These are phyloP conservation scores for Drosophila dives DNA, from an alignment of 2,888 invertebrate genomes.

Conservation along the genomic window DNA sequence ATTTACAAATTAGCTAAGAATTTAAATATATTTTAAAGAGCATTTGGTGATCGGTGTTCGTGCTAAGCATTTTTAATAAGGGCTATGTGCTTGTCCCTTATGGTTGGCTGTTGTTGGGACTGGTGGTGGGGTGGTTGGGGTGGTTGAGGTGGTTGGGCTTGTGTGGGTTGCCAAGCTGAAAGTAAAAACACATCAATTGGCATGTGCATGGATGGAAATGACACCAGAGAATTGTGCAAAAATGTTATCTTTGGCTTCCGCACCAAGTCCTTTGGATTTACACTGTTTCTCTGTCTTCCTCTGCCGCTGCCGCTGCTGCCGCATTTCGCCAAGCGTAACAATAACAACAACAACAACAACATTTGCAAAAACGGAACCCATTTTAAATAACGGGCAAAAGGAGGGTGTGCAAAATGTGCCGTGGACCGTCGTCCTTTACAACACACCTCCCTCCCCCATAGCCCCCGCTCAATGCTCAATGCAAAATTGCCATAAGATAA, in stretches of 20 bases:
- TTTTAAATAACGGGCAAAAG: constrained; percentile 72
- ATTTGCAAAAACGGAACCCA: constrained; percentile 65
- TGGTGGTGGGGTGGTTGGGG: constrained; percentile 6
- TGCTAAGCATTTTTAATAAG: constrained; percentile 12
- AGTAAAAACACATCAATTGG: constrained; percentile 83
- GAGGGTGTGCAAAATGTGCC: constrained; percentile 77
- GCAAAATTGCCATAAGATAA: constrained; percentile 78
- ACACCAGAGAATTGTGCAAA: constrained; percentile 82
- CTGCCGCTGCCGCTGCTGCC: constrained; percentile 9
- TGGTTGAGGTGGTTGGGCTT: constrained; percentile 8
- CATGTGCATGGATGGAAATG: constrained; percentile 83
- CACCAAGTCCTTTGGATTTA: constrained; percentile 80
- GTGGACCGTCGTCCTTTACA: constrained; percentile 51
- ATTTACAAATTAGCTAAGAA: neutral
- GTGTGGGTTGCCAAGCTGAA: constrained; percentile 60
- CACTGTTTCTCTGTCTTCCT: constrained; percentile 46
- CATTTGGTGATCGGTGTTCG: neutral
- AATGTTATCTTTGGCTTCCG: constrained; percentile 84
- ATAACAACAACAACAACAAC: constrained; percentile 44
- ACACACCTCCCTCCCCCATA: constrained; percentile 12
- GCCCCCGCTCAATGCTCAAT: constrained; percentile 10
- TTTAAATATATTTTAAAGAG: constrained; percentile 1
- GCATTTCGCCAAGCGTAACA: constrained; percentile 58
- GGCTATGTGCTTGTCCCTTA: constrained; percentile 26
- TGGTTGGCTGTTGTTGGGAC: constrained; percentile 7